Base-by-base conservation (phyloP, 1,140 invertebrate species). In the Eumaeus atala region DNA sequence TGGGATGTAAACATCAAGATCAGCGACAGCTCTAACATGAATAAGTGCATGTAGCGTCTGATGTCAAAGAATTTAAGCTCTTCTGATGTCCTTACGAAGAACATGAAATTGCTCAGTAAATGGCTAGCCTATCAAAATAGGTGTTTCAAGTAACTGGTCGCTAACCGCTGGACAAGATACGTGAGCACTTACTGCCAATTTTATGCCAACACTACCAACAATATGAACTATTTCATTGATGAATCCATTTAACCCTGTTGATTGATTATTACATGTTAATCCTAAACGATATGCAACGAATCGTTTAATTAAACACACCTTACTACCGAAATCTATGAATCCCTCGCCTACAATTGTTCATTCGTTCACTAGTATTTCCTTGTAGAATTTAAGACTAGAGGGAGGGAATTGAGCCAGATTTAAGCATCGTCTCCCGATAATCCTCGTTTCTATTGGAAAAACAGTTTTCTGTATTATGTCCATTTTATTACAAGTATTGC, bases 311-410 rank as follows among this genome's bases (percentile, higher is more conserved):
- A 64, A 37, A 3, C 54, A 44, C 1, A 58, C 59, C 9, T 59
- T 54, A 28, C 59, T 64, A 9, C 58, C 58, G 38, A 66, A 67
- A 54, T 67, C 59, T 37, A 64, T 37, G 42, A 67, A 67, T 0
- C 54, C 44, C 12, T 40, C 34, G 1, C 59, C 9, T 14, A 12
- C 10, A 3, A 58, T 18, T 10, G n/a, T n/a, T n/a, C n/a, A n/a
- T n/a, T 51, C 51, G 37, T 61, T 59, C 0, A 53, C n/a, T 5
- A 42, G 38, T 2, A 56, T 48, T 11, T 59, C 35, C 47, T 64
- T 59, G 18, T 28, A 47, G 59, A 56, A 64, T 12, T 64, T 64
- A 11, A 36, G 34, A 35, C 55, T 60, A 12, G 51, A 9, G 1
- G 33, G 17, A 9, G 11, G 33, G 36, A 48, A 64, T 64, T 8